Conservation (phyloP, 2,888 invertebrate species). For the Tyria jacobaeae region DNA sequence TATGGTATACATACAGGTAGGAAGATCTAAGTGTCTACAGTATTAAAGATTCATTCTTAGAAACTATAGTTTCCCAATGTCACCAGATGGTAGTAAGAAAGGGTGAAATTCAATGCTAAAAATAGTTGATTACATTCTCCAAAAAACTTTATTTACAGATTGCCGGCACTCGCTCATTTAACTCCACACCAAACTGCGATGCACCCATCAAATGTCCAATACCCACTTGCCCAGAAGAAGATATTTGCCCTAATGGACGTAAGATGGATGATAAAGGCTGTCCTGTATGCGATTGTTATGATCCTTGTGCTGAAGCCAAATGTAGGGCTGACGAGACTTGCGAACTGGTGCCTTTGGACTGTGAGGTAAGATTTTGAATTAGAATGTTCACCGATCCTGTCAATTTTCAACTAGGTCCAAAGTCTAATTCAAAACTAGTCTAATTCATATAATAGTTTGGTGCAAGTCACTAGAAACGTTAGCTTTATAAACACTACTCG, state of each 20-base stretch:
- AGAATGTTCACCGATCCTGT: neutral
- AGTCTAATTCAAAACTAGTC: too few species aligned
- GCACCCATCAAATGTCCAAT: slow-evolving; percentile 67
- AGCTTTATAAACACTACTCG: too few species aligned
- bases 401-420: too few species aligned
- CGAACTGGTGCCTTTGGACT: slow-evolving; percentile 78
- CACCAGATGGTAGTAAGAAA: too few species aligned
- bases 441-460: too few species aligned
- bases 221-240: slow-evolving; percentile 63
- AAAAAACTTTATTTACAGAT: slow-evolving; percentile 53
- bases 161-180: slow-evolving; percentile 89
- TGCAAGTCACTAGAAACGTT: too few species aligned
- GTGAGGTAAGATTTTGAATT: slow-evolving; percentile 63
- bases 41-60: too few species aligned
- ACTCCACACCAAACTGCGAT: slow-evolving; percentile 82
- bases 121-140: too few species aligned
- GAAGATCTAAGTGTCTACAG: too few species aligned
- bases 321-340: slow-evolving; percentile 88
- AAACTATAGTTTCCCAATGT: too few species aligned
- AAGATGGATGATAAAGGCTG: slow-evolving; percentile 87
- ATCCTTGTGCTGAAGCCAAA: slow-evolving; percentile 91
- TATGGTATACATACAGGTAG: too few species aligned
- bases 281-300: slow-evolving; percentile 90
- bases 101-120: too few species aligned
- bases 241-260: slow-evolving; percentile 71